Conservation (phyloP, 1,140 invertebrate genomes). For the Monochamus saltuarius region DNA sequence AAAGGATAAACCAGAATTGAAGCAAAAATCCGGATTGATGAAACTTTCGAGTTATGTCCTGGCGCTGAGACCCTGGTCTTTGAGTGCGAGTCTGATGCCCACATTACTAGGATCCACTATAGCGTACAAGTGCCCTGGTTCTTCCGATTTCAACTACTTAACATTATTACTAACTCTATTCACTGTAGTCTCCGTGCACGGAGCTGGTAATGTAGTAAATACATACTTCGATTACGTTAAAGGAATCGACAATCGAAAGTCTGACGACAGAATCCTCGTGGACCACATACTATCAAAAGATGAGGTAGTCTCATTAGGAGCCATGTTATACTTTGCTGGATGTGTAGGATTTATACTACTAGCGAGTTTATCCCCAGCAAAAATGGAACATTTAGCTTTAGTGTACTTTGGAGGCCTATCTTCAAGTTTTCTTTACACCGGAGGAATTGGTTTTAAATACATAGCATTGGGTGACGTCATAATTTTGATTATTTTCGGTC, state of each 20-base stretch:
- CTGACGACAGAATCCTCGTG: slow-evolving; percentile 89
- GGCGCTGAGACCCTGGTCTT: slow-evolving; percentile 88
- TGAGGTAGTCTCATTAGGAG: slow-evolving; percentile 76
- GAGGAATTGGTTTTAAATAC: slow-evolving; percentile 92
- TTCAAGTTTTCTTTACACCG: slow-evolving; percentile 92
- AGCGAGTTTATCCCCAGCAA: slow-evolving; percentile 78
- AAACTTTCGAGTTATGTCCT: slow-evolving; percentile 84
- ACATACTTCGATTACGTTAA: slow-evolving; percentile 94
- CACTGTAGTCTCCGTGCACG: slow-evolving; percentile 88
- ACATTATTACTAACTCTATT: slow-evolving; percentile 79
- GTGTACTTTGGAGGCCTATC: slow-evolving; percentile 94
- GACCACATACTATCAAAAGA: slow-evolving; percentile 84
- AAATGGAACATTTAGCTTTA: slow-evolving; percentile 90
- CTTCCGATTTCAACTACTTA: slow-evolving; percentile 73
- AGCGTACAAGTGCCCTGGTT: slow-evolving; percentile 73
- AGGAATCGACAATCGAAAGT: slow-evolving; percentile 89
- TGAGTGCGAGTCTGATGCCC: slow-evolving; percentile 88
- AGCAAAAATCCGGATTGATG: slow-evolving; percentile 63
- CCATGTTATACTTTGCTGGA: slow-evolving; percentile 81
- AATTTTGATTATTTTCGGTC: slow-evolving; percentile 90
- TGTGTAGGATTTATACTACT: slow-evolving; percentile 86
- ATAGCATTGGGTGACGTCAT: slow-evolving; percentile 90
- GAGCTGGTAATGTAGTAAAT: slow-evolving; percentile 95
- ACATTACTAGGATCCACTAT: slow-evolving; percentile 83
- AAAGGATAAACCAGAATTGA: slow-evolving; percentile 1